Evolutionary conservation across 2,888 invertebrate species (phyloP), one percentile per base, ranked within the genome.

Genomic region (Heteropelma amictum): DNA sequence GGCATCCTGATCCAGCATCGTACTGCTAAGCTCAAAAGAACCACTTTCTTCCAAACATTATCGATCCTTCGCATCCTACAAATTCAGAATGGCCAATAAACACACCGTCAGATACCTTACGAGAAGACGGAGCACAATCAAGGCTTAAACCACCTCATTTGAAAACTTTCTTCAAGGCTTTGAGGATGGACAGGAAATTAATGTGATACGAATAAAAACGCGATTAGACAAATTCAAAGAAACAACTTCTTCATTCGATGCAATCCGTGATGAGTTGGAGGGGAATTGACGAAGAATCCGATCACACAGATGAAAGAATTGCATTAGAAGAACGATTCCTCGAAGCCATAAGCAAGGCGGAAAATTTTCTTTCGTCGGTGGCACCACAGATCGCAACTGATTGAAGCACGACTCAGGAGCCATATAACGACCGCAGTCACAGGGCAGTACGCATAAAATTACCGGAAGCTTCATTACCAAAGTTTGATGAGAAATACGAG

Each of bases 261-360:
- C n/a, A n/a, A n/a, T n/a, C n/a, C n/a, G n/a, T n/a, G 30, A 61
- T 23, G 45, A 45, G 17, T 14, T 61, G 1, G 45, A 61, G 28
- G 3, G n/a, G 5, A 10, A 5, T 61, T 2, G 61, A 61, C 30
- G 45, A 45, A 12, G 19, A 30, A 17, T 12, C 10, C n/a, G 61
- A 61, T 23, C 61, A 45, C 17, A 45, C 30, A 0, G 30, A 19
- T 1, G 61, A 61, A 8, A 45, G 45, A 14, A 47, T 61, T 1
- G 4, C 61, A 0, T 23, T 21, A n/a, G 10, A 61, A 40, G 30
- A 45, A 7, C 7, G 47, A n/a, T 21, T 1, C n/a, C 30, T 61
- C 8, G 61, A 45, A 45, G 26, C 8, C 8, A 17, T 61, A 19
- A 17, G 33, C 30, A 30, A 45, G 6, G 30, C 30, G 8, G 30